These are phyloP conservation scores for Podabrus alpinus DNA, from an alignment of 2,888 invertebrate species.

Conservation along the genomic window DNA sequence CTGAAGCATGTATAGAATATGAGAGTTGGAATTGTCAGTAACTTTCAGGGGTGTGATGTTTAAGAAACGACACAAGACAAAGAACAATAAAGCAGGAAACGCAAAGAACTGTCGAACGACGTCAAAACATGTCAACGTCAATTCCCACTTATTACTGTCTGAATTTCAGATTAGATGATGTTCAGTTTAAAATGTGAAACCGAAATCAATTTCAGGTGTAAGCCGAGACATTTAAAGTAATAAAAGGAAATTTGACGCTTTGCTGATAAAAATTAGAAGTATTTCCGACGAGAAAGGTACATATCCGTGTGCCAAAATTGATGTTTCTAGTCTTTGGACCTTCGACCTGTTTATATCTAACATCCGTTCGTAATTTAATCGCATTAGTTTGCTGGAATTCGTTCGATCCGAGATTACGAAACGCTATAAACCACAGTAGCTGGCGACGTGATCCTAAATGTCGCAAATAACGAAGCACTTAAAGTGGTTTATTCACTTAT, in stretches of 20 bases:
- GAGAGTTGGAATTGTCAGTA: constrained; percentile 28
- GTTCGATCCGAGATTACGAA: constrained; percentile 40
- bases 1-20: constrained; percentile 30
- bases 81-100: constrained; percentile 35
- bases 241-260: constrained; percentile 41
- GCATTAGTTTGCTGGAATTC: constrained; percentile 40
- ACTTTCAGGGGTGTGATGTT: constrained; percentile 25
- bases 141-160: constrained; percentile 17
- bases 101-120: constrained; percentile 39
- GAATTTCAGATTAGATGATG: neutral
- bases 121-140: constrained; percentile 41
- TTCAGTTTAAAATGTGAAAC: neutral
- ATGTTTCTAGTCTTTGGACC: constrained; percentile 22
- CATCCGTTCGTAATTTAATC: constrained; percentile 39
- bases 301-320: constrained; percentile 20
- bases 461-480: constrained; percentile 29
- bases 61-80: constrained; percentile 10
- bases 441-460: constrained; percentile 28
- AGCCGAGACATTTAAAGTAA: constrained; percentile 22
- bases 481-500: constrained; percentile 18
- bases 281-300: constrained; percentile 38
- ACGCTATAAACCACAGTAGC: constrained; percentile 41
- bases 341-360: constrained; percentile 35
- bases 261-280: constrained; percentile 44
- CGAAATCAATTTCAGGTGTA: constrained; percentile 33